These are phyloP conservation scores for Acrocyrtus sp. DNA, from an alignment of 2,888 invertebrate species.

Conservation along the genomic window DNA sequence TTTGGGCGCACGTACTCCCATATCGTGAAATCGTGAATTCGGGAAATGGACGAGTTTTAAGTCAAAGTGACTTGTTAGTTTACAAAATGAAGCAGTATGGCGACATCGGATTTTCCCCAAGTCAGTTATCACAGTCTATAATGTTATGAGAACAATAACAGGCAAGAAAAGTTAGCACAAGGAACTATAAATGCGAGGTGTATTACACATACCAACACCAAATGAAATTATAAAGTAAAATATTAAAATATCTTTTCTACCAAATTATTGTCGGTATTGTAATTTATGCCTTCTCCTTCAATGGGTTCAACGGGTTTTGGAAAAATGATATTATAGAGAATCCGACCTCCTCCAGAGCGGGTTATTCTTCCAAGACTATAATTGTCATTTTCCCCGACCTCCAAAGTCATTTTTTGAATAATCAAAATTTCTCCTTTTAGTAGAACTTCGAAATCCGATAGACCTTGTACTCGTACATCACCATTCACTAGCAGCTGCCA, in stretches of 20 bases:
- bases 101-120: neutral
- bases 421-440: conserved; percentile 5
- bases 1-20: neutral
- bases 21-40: neutral
- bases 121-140: conserved; percentile 4
- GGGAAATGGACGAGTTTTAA: conserved; percentile 11
- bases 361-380: conserved; percentile 2
- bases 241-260: too few relatives aligned
- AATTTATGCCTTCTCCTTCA: too few relatives aligned
- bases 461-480: neutral
- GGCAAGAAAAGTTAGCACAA: too few relatives aligned
- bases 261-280: too few relatives aligned
- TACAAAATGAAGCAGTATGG: neutral
- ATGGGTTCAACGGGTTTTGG: too few relatives aligned
- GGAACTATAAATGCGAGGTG: too few relatives aligned
- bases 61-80: neutral
- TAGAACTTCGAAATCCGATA: neutral
- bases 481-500: neutral
- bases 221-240: too few relatives aligned
- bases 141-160: neutral
- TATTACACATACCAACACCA: too few relatives aligned
- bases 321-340: conserved; percentile 4
- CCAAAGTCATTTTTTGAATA: neutral
- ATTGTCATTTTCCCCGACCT: neutral
- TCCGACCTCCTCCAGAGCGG: conserved; percentile 4